Conservation (phyloP, 2,888 invertebrate genomes). For the Aplocera efformata region DNA sequence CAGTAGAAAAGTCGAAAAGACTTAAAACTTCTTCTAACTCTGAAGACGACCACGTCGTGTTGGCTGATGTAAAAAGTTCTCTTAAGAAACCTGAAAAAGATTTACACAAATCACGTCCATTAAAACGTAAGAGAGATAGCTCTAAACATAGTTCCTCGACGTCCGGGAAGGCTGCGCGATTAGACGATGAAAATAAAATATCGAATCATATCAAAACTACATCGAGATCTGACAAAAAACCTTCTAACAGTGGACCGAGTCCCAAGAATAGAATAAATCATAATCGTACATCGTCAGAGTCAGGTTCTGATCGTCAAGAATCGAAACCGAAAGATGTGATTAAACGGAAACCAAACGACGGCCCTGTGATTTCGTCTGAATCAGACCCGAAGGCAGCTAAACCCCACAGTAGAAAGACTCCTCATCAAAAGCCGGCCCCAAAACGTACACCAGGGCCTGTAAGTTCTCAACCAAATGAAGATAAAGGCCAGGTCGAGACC, state of each 20-base stretch:
- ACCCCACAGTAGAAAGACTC: not conserved
- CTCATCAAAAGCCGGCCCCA: not conserved
- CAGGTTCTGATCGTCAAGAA: too few species aligned
- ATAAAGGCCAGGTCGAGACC: not conserved
- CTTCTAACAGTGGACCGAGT: not conserved
- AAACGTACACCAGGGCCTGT: not conserved
- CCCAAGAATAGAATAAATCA: not conserved
- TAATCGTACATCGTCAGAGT: too few species aligned
- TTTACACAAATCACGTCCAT: not conserved
- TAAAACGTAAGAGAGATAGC: constrained; percentile 1
- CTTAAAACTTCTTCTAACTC: too few species aligned
- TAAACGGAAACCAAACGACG: not conserved
- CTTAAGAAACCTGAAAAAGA: not conserved
- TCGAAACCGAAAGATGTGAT: not conserved
- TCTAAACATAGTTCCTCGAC: not conserved
- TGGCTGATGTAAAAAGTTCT: not conserved
- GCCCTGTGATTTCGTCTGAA: constrained; percentile 1
- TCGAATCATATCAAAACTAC: not conserved
- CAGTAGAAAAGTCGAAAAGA: not conserved
- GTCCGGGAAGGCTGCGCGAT: not conserved
- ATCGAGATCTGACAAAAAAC: constrained; percentile 1
- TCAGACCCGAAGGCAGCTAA: not conserved
- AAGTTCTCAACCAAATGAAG: not conserved
- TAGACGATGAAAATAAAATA: not conserved
- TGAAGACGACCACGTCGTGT: too few species aligned